phyloP scores from a whole-genome alignment of 2,797 vertebrate genomes.

The Spinus olivaceus region DNA sequence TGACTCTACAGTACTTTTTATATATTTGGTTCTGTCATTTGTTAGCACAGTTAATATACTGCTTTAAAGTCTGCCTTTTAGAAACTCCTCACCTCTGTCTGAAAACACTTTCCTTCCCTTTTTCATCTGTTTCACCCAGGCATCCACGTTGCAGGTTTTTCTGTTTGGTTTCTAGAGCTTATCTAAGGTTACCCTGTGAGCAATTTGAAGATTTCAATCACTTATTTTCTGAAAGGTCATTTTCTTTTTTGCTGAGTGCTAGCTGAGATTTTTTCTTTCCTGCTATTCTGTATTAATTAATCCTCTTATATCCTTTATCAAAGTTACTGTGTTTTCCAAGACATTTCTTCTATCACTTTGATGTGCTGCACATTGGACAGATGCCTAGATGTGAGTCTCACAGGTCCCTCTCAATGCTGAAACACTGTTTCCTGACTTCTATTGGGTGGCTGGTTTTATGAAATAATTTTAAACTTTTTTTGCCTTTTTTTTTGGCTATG shows the following conservation, averaged over 20 bases:
- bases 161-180: background rate
- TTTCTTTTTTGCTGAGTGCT: background rate
- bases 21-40: background rate
- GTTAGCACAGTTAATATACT: background rate
- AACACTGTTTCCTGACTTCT: background rate
- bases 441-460: background rate
- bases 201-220: conserved; percentile 13
- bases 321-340: background rate
- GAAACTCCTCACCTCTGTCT: background rate
- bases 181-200: background rate
- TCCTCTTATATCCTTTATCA: background rate
- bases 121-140: background rate
- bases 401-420: background rate
- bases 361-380: background rate
- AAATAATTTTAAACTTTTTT: background rate
- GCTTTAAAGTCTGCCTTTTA: background rate
- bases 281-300: conserved; percentile 19
- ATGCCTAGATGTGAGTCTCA: background rate
- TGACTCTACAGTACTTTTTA: background rate
- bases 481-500: background rate
- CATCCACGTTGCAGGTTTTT: background rate
- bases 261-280: background rate
- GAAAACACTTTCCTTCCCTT: background rate
- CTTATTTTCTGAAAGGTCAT: background rate
- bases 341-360: background rate